Evolutionary conservation across 2,888 invertebrate species (phyloP).

Genomic region (Sycophila texana): DNA sequence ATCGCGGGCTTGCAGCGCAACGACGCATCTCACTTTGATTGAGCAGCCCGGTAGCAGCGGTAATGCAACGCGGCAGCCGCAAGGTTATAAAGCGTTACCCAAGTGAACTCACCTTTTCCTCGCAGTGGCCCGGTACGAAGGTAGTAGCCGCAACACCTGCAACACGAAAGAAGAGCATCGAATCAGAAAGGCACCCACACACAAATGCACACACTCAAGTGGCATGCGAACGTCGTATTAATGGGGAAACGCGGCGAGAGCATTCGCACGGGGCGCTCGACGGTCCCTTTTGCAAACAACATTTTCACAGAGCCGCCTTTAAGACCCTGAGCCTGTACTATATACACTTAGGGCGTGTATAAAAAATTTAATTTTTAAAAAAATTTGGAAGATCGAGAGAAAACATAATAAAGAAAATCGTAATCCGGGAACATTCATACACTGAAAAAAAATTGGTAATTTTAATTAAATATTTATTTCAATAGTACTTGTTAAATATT

Average conservation of each 20-base stretch:
- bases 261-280: not conserved
- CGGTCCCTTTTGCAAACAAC: not conserved
- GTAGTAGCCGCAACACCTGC: conserved; percentile 65
- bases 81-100: conserved; percentile 8
- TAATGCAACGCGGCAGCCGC: not conserved
- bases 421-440: no score
- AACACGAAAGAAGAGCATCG: conserved; percentile 54
- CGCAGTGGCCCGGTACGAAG: conserved; percentile 65
- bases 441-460: no score
- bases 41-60: no score
- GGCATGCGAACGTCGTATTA: not conserved
- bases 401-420: no score
- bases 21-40: no score
- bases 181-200: not conserved
- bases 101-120: conserved; percentile 65
- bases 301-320: not conserved
- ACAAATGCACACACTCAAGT: not conserved
- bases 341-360: no score
- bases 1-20: no score
- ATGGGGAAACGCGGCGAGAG: not conserved
- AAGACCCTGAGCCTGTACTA: no score
- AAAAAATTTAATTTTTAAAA: not conserved
- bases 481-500: no score
- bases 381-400: not conserved
- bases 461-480: no score